These are phyloP conservation scores for Popillia japonica DNA, from an alignment of 1,140 invertebrate species.

Conservation along the genomic window DNA sequence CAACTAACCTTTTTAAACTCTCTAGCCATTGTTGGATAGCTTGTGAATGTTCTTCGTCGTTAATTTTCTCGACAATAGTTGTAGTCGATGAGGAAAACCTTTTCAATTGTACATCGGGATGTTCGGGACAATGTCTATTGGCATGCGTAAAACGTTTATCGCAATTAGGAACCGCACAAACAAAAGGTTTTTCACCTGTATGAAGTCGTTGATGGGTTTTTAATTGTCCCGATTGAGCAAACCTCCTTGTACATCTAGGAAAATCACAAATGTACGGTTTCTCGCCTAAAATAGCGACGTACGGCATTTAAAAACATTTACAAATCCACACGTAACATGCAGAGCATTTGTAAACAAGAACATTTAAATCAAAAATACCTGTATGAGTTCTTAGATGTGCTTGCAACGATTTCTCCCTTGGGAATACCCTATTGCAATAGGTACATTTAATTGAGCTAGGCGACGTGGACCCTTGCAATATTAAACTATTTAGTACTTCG, in stretches of 20 bases:
- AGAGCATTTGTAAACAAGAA: not conserved
- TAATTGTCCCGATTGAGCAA: slow-evolving; percentile 84
- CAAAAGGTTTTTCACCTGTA: slow-evolving; percentile 84
- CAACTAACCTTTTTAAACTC: slow-evolving; percentile 62
- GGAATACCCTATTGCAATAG: slow-evolving; percentile 80
- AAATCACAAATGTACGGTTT: slow-evolving; percentile 82
- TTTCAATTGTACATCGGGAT: slow-evolving; percentile 68
- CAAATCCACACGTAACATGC: too few relatives aligned
- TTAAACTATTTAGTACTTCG: slow-evolving; percentile 75
- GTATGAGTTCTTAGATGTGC: slow-evolving; percentile 85
- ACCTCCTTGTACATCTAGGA: slow-evolving; percentile 77
- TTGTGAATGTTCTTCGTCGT: slow-evolving; percentile 56
- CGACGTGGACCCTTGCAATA: slow-evolving; percentile 76
- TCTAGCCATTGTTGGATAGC: slow-evolving; percentile 59
- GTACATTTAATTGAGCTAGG: slow-evolving; percentile 78
- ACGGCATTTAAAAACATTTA: not conserved
- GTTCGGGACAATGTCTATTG: slow-evolving; percentile 77
- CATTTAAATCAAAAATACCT: slow-evolving; percentile 62
- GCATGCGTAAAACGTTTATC: slow-evolving; percentile 81
- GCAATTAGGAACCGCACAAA: slow-evolving; percentile 74
- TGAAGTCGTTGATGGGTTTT: slow-evolving; percentile 85
- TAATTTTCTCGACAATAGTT: slow-evolving; percentile 56
- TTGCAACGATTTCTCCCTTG: slow-evolving; percentile 81
- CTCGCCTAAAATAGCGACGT: slow-evolving; percentile 68
- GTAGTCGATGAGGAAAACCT: slow-evolving; percentile 58